Percentiles rank a stretch among this genome's conserved stretches.
Conservation (phyloP, 2,113 vertebrate genomes). For the Corythornis vintsioides region DNA sequence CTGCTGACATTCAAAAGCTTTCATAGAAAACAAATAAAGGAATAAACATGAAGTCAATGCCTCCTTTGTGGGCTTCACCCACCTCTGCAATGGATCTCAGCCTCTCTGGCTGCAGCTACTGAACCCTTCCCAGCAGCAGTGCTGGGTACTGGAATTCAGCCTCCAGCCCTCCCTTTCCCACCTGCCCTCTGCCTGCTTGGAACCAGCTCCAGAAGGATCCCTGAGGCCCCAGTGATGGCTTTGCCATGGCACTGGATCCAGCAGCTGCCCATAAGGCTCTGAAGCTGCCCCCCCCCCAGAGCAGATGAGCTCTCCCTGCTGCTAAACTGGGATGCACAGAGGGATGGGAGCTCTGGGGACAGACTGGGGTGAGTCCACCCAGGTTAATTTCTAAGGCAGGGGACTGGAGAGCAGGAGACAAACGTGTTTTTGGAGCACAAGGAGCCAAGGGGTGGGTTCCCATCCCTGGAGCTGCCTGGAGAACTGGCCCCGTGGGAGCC, state of each 20-base stretch:
- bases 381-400: not conserved
- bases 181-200: not conserved
- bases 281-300: no score
- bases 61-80: not conserved
- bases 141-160: not conserved
- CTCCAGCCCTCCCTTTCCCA: not conserved
- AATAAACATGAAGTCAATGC: not conserved
- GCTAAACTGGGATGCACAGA: not conserved
- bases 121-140: not conserved
- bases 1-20: not conserved
- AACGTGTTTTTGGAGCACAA: not conserved
- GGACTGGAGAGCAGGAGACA: not conserved
- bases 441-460: not conserved
- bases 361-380: not conserved
- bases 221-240: accelerated
- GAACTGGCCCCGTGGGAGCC: accelerated
- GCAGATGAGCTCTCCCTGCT: not conserved
- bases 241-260: accelerated
- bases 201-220: not conserved
- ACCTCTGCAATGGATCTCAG: not conserved
- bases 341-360: not conserved
- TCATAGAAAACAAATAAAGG: not conserved
- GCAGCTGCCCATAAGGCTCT: accelerated
- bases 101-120: not conserved
- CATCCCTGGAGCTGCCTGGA: not conserved